Percentiles rank a stretch among this genome's conserved stretches.
Evolutionary conservation across 2,797 vertebrate species (phyloP).

Genomic region (Linurgus olivaceus): DNA sequence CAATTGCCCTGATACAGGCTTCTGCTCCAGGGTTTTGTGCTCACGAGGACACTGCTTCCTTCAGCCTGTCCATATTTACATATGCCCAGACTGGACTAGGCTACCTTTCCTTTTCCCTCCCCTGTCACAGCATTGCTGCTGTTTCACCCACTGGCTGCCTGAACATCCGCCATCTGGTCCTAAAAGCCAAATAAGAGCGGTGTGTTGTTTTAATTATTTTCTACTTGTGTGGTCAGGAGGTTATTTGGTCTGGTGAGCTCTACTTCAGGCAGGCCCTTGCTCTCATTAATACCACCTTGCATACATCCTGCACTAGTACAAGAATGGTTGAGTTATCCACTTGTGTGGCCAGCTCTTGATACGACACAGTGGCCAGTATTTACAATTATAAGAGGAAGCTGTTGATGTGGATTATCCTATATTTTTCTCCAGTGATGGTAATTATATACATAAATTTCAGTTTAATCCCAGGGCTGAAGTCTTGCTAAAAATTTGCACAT

Average conservation of each 20-base stretch:
- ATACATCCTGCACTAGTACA: slow-evolving; percentile 54
- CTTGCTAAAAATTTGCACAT: neutral
- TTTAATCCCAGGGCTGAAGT: slow-evolving; percentile 25
- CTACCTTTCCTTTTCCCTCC: neutral
- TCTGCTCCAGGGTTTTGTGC: neutral
- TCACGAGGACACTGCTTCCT: neutral
- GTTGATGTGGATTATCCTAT: slow-evolving; percentile 38
- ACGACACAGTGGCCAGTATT: slow-evolving; percentile 62
- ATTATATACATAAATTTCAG: slow-evolving; percentile 54
- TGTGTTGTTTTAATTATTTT: slow-evolving; percentile 78
- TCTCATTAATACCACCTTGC: slow-evolving; percentile 69
- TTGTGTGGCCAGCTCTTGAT: slow-evolving; percentile 77
- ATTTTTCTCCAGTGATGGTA: slow-evolving; percentile 43
- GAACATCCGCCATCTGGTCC: slow-evolving; percentile 73
- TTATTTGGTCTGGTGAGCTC: slow-evolving; percentile 74
- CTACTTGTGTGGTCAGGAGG: slow-evolving; percentile 81
- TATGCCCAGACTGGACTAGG: neutral
- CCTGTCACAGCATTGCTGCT: neutral
- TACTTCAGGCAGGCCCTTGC: slow-evolving; percentile 51
- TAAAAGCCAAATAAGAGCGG: slow-evolving; percentile 53
- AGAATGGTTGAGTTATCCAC: slow-evolving; percentile 69
- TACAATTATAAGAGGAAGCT: slow-evolving; percentile 70
- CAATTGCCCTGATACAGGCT: neutral
- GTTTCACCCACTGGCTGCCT: slow-evolving; percentile 33
- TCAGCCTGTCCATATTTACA: neutral